phyloP scores from a whole-genome alignment of 2,888 invertebrate species.

The Hoplodrina ambigua region DNA sequence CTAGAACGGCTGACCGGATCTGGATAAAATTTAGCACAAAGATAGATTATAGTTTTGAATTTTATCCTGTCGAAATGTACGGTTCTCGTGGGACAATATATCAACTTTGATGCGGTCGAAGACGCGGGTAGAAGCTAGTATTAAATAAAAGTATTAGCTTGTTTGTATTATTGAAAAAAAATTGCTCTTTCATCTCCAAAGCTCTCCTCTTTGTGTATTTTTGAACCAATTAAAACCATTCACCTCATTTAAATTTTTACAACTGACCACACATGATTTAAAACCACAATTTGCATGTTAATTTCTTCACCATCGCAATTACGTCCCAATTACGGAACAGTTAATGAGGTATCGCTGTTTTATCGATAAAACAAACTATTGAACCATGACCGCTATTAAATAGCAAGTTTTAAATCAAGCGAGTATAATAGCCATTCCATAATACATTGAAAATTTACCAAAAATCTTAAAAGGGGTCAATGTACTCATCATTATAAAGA shows the following conservation, averaged over 20 bases:
- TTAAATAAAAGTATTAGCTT: too few relatives aligned
- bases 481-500: too few relatives aligned
- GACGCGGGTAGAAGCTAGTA: too few relatives aligned
- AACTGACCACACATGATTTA: slow-evolving; percentile 26
- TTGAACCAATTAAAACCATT: not conserved
- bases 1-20: too few relatives aligned
- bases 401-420: not conserved
- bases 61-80: too few relatives aligned
- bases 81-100: too few relatives aligned
- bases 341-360: slow-evolving; percentile 46
- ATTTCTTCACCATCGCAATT: slow-evolving; percentile 42
- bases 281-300: slow-evolving; percentile 43
- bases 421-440: too few relatives aligned
- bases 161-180: not conserved
- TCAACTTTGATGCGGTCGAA: too few relatives aligned
- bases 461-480: too few relatives aligned
- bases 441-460: too few relatives aligned
- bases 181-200: not conserved
- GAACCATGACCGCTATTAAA: slow-evolving; percentile 11
- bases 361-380: slow-evolving; percentile 30
- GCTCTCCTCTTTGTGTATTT: not conserved
- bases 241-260: slow-evolving; percentile 21
- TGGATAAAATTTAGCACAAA: too few relatives aligned
- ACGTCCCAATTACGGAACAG: slow-evolving; percentile 34
- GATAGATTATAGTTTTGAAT: too few relatives aligned